Base-by-base conservation (phyloP, 2,797 vertebrate species). In the Alfaro cultratus region DNA sequence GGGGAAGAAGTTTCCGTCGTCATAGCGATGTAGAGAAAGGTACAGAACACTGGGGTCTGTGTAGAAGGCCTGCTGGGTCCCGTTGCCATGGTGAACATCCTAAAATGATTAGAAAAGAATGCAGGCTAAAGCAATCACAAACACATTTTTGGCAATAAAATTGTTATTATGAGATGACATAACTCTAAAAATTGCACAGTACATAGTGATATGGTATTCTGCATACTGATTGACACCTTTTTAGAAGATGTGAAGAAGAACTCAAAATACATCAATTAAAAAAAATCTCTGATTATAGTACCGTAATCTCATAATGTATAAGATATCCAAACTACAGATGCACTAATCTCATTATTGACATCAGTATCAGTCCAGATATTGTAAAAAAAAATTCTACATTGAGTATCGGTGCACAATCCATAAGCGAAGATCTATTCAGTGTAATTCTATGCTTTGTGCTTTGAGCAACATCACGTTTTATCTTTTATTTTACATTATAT, bases 31-130 rank as follows among this genome's bases (percentile, higher is more conserved):
- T 74, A 99, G 94, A 0, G 98, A 99, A 91, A 99, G 86, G 39
- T 99, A 99, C 53, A 99, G 97, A 67, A 99, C 94, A 0, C 93
- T 97, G 49, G 98, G 97, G 84, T 99, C 98, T 0, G 93, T 84
- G 94, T 99, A 99, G 95, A 99, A 99, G 62, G 98, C 98, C 91
- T 99, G 98, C 89, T 99, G 98, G 47, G 98, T 99, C 74, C 98
- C 98, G 0, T 99, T 99, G 29, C 98, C 98, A 0, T 99, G 98
- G 92, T 99, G 98, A 80, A 99, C 98, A 74, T 99, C 98, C 98
- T 99, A 75, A 64, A 77, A 74, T 74, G 3, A 77, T 26, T 2
- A 43, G 18, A 73, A 67, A 2, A 0, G 0, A 21, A 76, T 1
- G 79, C 0, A 36, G 15, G 41, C 85, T 45, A 73, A 21, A 23